Evolutionary conservation across 1,140 invertebrate genomes (phyloP), one percentile per base, ranked within the genome.

Genomic region (Megalopta genalis): DNA sequence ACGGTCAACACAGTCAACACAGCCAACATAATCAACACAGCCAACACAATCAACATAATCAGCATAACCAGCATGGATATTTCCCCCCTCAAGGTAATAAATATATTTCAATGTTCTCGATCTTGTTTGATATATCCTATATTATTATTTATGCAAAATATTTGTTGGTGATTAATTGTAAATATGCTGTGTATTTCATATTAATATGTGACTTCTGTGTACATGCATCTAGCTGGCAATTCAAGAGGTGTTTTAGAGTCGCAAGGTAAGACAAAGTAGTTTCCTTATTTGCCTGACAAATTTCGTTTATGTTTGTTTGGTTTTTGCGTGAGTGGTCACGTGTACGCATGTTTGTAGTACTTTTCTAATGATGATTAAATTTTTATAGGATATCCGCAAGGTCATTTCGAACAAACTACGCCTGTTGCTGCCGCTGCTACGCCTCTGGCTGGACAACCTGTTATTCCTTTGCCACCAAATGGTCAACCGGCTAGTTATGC

Each of bases 151-250:
- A 16, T 66, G n/a, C 9, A 32, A 21, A n/a, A 46, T 46, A 42
- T 2, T 25, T 82, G 52, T 39, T 32, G 59, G 23, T 12, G 42
- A 46, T 18, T n/a, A 69, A 68, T 84, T 60, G 39, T 57, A 66
- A 73, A 60, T 59, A 59, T 49, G 42, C 18, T 52, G 16, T 52
- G 18, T 25, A 81, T 27, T 74, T 78, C 57, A 74, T 63, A 84
- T 85, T 80, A 87, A 89, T 72, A 66, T 82, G 21, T 64, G 9
- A 71, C 83, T 90, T 92, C 37, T 90, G 87, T 90, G 78, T 87
- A 89, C 84, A 88, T 89, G 81, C 88, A 87, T 77, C 82, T 90
- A 93, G 92, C 90, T 90, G 92, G 92, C 89, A 93, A 91, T 89
- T 90, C 91, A 87, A 89, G 91, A 89, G 89, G 86, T 73, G 90